These are phyloP conservation scores for Drosophila subsilvestris DNA, from an alignment of 2,888 invertebrate species.

Conservation along the genomic window DNA sequence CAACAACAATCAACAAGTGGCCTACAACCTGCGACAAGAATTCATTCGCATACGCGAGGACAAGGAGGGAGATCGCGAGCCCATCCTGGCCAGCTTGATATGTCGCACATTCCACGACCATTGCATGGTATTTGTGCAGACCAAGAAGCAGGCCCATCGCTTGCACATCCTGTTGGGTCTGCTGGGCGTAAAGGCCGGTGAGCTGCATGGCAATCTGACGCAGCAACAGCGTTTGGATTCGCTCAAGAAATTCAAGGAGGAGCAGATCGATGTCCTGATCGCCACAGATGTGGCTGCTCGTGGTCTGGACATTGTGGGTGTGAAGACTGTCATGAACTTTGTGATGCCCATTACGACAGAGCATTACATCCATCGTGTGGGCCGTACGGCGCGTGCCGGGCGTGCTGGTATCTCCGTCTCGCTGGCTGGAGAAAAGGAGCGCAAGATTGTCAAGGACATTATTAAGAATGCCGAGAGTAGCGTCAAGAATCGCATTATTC, in stretches of 20 bases:
- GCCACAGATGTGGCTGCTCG: conserved; percentile 97
- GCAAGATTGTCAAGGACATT: conserved; percentile 95
- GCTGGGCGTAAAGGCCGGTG: conserved; percentile 93
- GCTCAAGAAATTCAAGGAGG: conserved; percentile 93
- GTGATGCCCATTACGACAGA: conserved; percentile 97
- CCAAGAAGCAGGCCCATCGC: conserved; percentile 97
- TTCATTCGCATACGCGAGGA: conserved; percentile 96
- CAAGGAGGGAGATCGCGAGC: conserved; percentile 95
- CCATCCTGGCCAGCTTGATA: conserved; percentile 92
- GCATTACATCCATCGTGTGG: conserved; percentile 98
- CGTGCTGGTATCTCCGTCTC: conserved; percentile 97
- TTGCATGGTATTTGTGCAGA: conserved; percentile 97
- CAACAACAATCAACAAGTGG: conserved; percentile 97
- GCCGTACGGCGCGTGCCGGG: conserved; percentile 98
- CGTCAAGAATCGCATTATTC: conserved; percentile 94
- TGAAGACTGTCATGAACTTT: conserved; percentile 98
- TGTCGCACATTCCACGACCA: conserved; percentile 95
- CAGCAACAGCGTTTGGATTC: conserved; percentile 97
- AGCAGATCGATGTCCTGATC: conserved; percentile 93
- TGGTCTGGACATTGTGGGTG: conserved; percentile 97
- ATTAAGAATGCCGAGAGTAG: conserved; percentile 93
- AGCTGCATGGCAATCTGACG: conserved; percentile 97
- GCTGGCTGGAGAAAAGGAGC: conserved; percentile 96
- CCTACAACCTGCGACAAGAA: conserved; percentile 97
- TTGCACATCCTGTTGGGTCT: conserved; percentile 96